These are phyloP conservation scores for Solenopsis fugax DNA, from an alignment of 1,140 invertebrate genomes.

Conservation along the genomic window DNA sequence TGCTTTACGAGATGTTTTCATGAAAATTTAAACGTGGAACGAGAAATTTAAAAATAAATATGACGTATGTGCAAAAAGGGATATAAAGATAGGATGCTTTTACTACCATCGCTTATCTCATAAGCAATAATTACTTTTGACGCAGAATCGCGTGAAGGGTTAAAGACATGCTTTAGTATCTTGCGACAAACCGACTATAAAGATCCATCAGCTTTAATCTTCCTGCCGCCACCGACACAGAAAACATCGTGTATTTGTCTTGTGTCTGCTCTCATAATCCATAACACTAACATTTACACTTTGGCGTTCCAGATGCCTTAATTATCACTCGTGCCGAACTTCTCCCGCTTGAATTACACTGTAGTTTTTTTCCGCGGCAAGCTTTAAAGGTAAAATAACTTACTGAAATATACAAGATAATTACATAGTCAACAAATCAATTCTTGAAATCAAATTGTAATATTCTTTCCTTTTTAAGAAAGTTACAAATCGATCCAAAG, in stretches of 20 bases:
- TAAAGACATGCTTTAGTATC: neutral
- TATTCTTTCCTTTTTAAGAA: slow-evolving; percentile 7
- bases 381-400: neutral
- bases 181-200: slow-evolving; percentile 27
- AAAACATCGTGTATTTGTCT: slow-evolving; percentile 62
- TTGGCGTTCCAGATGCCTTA: slow-evolving; percentile 52
- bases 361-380: neutral
- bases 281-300: slow-evolving; percentile 62
- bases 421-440: neutral
- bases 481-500: neutral
- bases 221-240: slow-evolving; percentile 17
- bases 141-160: neutral
- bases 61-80: neutral
- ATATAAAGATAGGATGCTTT: neutral
- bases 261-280: slow-evolving; percentile 41
- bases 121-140: neutral
- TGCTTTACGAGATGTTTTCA: neutral
- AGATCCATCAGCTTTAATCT: slow-evolving; percentile 44
- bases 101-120: neutral
- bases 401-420: neutral
- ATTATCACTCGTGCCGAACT: slow-evolving; percentile 37
- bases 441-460: neutral
- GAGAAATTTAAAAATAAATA: slow-evolving; percentile 23
- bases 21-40: neutral
- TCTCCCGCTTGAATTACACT: slow-evolving; percentile 4